Conservation (phyloP, 1,140 invertebrate species). For the Cepaea nemoralis region DNA sequence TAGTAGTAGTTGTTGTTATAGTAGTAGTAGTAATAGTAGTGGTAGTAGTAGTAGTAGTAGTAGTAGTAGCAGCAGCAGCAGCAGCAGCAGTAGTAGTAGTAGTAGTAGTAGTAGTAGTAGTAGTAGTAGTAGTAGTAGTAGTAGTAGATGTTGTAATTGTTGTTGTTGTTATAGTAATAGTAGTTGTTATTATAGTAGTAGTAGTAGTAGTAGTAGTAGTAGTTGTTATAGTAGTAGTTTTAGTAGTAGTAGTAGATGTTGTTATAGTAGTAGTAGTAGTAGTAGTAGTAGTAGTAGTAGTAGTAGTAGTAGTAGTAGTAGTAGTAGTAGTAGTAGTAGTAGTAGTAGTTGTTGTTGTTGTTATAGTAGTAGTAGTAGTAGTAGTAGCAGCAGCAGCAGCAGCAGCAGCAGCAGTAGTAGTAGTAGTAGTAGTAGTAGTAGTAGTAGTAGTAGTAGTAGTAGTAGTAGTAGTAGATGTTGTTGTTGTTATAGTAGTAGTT, state of each 20-base stretch:
- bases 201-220: constrained; percentile 12
- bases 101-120: constrained; percentile 12
- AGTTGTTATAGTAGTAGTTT: too few species aligned
- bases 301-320: constrained; percentile 10
- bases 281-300: constrained; percentile 10
- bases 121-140: too few species aligned
- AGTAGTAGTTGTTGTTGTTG: background rate
- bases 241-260: too few species aligned
- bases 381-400: too few species aligned
- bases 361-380: too few species aligned
- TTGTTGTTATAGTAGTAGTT: background rate
- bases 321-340: constrained; percentile 14
- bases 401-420: too few species aligned
- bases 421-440: too few species aligned
- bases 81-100: constrained; percentile 5
- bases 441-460: too few species aligned
- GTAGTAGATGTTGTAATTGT: too few species aligned
- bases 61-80: constrained; percentile 12
- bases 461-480: too few species aligned
- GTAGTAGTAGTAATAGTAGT: constrained; percentile 1
- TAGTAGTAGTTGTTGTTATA: background rate
- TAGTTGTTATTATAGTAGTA: background rate
- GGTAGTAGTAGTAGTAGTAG: constrained; percentile 12
- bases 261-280: too few species aligned
- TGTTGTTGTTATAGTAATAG: background rate